Evolutionary conservation across 2,888 invertebrate species (phyloP).

Genomic region (Heliconius cydno): DNA sequence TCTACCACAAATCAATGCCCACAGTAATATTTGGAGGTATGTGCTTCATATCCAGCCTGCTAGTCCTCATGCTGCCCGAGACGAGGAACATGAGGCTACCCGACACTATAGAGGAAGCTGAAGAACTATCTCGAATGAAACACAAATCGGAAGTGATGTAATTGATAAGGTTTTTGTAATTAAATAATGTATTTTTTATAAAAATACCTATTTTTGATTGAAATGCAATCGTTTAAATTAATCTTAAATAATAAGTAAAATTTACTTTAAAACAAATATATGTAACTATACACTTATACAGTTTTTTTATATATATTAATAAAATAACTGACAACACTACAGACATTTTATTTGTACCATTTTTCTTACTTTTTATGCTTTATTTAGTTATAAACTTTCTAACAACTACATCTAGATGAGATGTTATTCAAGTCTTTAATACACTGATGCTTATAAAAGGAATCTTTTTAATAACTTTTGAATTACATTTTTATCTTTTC

Average conservation of each 20-base stretch:
- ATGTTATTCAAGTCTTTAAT: background rate
- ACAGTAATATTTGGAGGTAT: conserved; percentile 85
- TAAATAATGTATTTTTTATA: conserved; percentile 31
- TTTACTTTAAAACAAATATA: background rate
- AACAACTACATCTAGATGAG: conserved; percentile 8
- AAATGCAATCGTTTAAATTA: background rate
- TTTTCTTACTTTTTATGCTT: background rate
- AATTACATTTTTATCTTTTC: conserved; percentile 40
- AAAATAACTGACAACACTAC: background rate
- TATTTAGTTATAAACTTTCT: background rate
- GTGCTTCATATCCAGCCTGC: conserved; percentile 83
- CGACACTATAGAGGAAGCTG: conserved; percentile 88
- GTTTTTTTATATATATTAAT: background rate
- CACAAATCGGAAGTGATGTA: conserved; percentile 56
- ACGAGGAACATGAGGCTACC: conserved; percentile 86
- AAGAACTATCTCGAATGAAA: conserved; percentile 72
- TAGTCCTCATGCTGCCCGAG: conserved; percentile 87
- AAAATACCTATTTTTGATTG: conserved; percentile 12
- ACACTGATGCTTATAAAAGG: conserved; percentile 14
- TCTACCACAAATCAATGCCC: conserved; percentile 81
- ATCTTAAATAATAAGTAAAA: background rate
- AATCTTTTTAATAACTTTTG: conserved; percentile 40
- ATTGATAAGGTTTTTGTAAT: background rate
- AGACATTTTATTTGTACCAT: background rate
- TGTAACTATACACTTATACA: background rate